Conservation (phyloP, 2,797 vertebrate genomes). For the Rousettus madagascariensis region DNA sequence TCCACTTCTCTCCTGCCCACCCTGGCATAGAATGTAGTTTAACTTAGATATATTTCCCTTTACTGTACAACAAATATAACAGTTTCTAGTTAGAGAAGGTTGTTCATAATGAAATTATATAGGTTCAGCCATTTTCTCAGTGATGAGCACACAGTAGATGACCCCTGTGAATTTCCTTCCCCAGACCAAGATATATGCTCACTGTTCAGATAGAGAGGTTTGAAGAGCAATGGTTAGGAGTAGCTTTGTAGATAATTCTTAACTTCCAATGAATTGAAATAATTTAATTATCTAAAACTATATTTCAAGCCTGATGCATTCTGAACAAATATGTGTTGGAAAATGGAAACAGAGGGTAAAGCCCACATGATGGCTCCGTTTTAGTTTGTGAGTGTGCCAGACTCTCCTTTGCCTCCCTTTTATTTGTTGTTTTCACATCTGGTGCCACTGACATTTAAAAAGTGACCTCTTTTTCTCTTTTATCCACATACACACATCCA, state of each 20-base stretch:
- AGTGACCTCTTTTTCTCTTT: slow-evolving; percentile 47
- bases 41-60: neutral
- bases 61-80: neutral
- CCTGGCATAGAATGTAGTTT: neutral
- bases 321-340: slow-evolving; percentile 64
- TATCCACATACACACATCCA: slow-evolving; percentile 26
- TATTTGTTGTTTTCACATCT: slow-evolving; percentile 75
- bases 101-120: neutral
- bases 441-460: slow-evolving; percentile 67
- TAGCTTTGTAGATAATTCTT: neutral
- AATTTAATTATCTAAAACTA: neutral
- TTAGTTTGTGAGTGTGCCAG: slow-evolving; percentile 62
- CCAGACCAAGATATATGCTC: neutral
- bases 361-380: slow-evolving; percentile 47
- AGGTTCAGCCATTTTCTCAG: neutral
- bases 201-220: neutral
- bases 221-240: neutral
- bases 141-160: neutral
- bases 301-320: neutral
- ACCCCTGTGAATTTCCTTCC: neutral
- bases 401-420: slow-evolving; percentile 66
- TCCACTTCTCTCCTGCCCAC: neutral
- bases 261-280: neutral
- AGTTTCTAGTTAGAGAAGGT: neutral
- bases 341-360: slow-evolving; percentile 76